phyloP scores from a whole-genome alignment of 2,888 invertebrate species.

The Agapostemon virescens region DNA sequence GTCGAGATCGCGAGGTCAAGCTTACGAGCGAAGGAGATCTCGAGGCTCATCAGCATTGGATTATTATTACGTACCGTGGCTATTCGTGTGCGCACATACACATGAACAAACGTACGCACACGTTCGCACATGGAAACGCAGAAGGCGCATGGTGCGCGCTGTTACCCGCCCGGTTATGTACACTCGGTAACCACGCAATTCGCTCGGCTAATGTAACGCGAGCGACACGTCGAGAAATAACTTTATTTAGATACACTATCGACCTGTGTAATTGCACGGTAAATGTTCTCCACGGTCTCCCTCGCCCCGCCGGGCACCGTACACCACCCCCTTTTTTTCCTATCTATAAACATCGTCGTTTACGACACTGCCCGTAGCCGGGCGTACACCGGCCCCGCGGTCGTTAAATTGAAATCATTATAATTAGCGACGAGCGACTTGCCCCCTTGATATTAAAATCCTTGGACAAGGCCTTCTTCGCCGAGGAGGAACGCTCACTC shows the following conservation, averaged over 20 bases:
- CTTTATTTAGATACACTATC: slow-evolving; percentile 72
- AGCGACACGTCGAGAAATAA: slow-evolving; percentile 69
- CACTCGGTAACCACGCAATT: slow-evolving; percentile 52
- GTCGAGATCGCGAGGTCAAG: slow-evolving; percentile 50
- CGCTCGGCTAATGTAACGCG: slow-evolving; percentile 63
- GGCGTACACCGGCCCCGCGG: slow-evolving; percentile 37
- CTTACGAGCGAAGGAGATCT: slow-evolving; percentile 38
- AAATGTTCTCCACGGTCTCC: slow-evolving; percentile 45
- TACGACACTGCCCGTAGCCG: slow-evolving; percentile 57
- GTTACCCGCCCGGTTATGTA: slow-evolving; percentile 21
- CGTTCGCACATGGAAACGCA: background rate
- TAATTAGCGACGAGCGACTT: slow-evolving; percentile 63
- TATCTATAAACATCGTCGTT: slow-evolving; percentile 66
- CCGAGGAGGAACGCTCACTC: background rate
- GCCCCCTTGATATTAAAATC: slow-evolving; percentile 47
- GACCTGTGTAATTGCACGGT: slow-evolving; percentile 68
- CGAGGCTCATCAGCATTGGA: slow-evolving; percentile 63
- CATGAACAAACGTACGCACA: background rate
- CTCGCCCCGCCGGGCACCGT: background rate
- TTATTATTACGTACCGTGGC: slow-evolving; percentile 59
- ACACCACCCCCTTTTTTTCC: slow-evolving; percentile 25
- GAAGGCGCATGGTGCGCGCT: slow-evolving; percentile 1
- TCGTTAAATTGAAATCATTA: slow-evolving; percentile 70
- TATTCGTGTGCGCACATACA: slow-evolving; percentile 25
- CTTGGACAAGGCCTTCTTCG: background rate